These are phyloP conservation scores for human (Homo sapiens) DNA, from an alignment of 2,113 vertebrate genomes.

Conservation along the genomic window GRCh38 chr6:153625001-153625500, in stretches of 20 bases:
- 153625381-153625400: not conserved
- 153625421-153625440: not conserved
- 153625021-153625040: not conserved
- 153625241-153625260: not conserved
- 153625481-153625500: not conserved
- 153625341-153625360: too few relatives aligned
- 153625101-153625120: not conserved
- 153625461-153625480: not conserved
- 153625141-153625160: not conserved
- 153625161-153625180: too few relatives aligned
- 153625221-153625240: not conserved
- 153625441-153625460: not conserved
- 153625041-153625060: not conserved
- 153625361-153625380: not conserved
- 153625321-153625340: not conserved
- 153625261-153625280: not conserved
- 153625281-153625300: too few relatives aligned
- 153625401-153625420: not conserved
- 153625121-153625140: not conserved
- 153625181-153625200: not conserved
- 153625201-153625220: not conserved
- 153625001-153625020: not conserved
- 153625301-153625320: not conserved
- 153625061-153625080: not conserved
- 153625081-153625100: not conserved